These are phyloP conservation scores for Idris sp. DNA, from an alignment of 1,140 invertebrate species.

Conservation along the genomic window DNA sequence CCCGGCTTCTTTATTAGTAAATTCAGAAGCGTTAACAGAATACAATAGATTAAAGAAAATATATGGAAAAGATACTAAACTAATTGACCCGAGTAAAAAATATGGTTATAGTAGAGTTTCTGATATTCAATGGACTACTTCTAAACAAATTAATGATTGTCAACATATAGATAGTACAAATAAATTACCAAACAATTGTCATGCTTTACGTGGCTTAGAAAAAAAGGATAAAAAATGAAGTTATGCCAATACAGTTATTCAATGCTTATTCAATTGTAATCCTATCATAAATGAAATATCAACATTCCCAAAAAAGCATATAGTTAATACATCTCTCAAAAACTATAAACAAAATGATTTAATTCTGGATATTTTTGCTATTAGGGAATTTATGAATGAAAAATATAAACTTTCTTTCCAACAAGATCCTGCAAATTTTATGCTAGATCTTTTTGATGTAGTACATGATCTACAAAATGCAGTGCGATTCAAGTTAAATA, in stretches of 20 bases:
- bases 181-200: neutral
- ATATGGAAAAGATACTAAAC: too few relatives aligned
- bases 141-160: neutral
- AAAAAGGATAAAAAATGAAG: conserved; percentile 21
- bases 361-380: too few relatives aligned
- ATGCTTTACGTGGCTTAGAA: conserved; percentile 8
- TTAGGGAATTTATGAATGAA: conserved; percentile 4
- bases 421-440: conserved; percentile 14
- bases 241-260: conserved; percentile 28
- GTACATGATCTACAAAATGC: too few relatives aligned
- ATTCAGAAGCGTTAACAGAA: too few relatives aligned
- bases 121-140: conserved; percentile 10
- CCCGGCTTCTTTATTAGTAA: too few relatives aligned
- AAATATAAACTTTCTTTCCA: neutral
- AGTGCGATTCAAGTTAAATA: too few relatives aligned
- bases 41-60: too few relatives aligned
- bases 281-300: neutral
- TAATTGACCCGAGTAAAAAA: conserved; percentile 7
- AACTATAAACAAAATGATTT: too few relatives aligned
- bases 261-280: conserved; percentile 18
- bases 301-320: too few relatives aligned
- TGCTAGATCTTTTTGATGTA: too few relatives aligned
- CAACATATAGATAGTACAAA: neutral
- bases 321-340: too few relatives aligned
- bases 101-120: conserved; percentile 4